Conservation (phyloP, 1,140 invertebrate genomes). For the Temnothorax curvispinosus region DNA sequence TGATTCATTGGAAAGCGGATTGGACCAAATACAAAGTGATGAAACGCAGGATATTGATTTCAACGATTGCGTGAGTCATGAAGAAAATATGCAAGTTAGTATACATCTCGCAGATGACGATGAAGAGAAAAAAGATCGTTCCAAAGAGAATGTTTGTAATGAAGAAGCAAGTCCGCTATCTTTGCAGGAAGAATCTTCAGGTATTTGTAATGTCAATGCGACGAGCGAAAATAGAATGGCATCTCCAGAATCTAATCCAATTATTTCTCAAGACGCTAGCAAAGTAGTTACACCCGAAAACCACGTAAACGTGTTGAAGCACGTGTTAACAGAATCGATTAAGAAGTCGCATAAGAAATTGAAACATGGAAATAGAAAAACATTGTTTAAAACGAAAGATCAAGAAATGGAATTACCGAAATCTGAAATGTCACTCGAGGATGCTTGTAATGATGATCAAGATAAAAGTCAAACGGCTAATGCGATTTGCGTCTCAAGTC, state of each 20-base stretch:
- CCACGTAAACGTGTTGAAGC: constrained; percentile 70
- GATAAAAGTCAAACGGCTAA: background rate
- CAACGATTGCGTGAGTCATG: background rate
- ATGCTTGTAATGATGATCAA: background rate
- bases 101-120: background rate
- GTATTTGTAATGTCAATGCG: constrained; percentile 4
- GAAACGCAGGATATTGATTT: background rate
- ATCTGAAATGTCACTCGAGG: background rate
- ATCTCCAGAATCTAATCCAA: background rate
- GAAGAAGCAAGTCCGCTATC: background rate
- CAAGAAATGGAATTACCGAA: background rate
- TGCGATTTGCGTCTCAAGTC: background rate
- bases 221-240: background rate
- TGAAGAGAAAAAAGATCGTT: background rate
- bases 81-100: background rate
- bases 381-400: constrained; percentile 65
- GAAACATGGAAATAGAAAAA: constrained; percentile 78
- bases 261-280: background rate
- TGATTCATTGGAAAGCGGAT: background rate
- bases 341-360: constrained; percentile 82
- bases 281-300: constrained; percentile 78
- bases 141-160: background rate
- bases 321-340: constrained; percentile 78
- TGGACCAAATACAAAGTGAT: background rate
- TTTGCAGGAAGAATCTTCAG: background rate